Conservation (phyloP, 2,888 invertebrate species). For the Aradus depressus region DNA sequence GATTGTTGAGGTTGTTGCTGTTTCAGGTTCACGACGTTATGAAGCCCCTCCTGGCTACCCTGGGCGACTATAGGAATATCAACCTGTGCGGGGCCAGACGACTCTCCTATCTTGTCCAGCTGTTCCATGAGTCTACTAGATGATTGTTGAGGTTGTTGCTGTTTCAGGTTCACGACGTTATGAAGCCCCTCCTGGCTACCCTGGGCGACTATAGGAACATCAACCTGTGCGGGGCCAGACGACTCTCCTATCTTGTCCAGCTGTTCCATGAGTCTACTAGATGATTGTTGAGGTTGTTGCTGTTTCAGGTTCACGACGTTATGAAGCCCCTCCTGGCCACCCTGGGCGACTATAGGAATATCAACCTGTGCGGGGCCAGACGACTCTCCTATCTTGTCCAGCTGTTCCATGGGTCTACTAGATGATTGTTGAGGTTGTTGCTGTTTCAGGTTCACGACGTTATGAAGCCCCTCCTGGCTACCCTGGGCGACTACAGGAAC, state of each 20-base stretch:
- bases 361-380: constrained; percentile 80
- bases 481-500: constrained; percentile 75
- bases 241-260: constrained; percentile 83
- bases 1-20: too few species aligned
- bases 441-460: constrained; percentile 50
- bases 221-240: constrained; percentile 76
- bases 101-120: constrained; percentile 79
- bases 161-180: constrained; percentile 54
- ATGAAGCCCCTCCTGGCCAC: constrained; percentile 79
- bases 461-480: constrained; percentile 76
- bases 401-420: too few species aligned
- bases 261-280: too few species aligned
- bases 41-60: constrained; percentile 70
- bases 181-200: constrained; percentile 75
- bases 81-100: constrained; percentile 81
- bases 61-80: constrained; percentile 78
- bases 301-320: constrained; percentile 50
- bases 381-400: constrained; percentile 84
- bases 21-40: constrained; percentile 59
- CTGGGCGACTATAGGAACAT: constrained; percentile 79
- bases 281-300: too few species aligned
- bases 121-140: too few species aligned
- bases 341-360: constrained; percentile 73
- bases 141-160: too few species aligned
- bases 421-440: too few species aligned